phyloP scores from a whole-genome alignment of 2,797 vertebrate genomes.

The Cryptoprocta ferox region DNA sequence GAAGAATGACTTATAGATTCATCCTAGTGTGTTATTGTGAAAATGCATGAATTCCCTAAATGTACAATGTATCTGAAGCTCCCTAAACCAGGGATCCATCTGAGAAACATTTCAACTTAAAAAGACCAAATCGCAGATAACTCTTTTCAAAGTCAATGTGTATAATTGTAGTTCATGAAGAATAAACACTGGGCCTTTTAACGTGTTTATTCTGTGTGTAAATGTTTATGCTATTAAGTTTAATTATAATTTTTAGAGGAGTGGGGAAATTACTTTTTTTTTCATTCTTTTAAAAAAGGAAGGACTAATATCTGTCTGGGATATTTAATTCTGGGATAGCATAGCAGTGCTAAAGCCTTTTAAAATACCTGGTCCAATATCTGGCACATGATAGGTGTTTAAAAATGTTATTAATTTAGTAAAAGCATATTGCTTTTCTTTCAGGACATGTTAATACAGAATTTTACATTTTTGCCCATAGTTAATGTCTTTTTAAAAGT shows the following conservation, averaged over 20 bases:
- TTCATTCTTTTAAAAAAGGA: conserved; percentile 16
- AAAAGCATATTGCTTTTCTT: conserved; percentile 32
- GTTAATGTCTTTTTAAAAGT: conserved; percentile 21
- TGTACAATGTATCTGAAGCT: not conserved
- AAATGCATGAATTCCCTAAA: not conserved
- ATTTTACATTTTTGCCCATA: not conserved
- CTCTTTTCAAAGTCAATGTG: not conserved
- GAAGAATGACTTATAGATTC: not conserved
- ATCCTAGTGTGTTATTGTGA: not conserved
- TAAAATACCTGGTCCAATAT: not conserved
- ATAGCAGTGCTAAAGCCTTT: conserved; percentile 6
- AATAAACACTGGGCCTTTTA: conserved; percentile 16
- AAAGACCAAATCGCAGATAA: not conserved
- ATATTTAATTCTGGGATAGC: not conserved
- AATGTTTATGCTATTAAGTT: conserved; percentile 58
- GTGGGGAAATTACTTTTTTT: not conserved
- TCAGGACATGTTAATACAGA: not conserved
- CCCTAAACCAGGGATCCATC: not conserved
- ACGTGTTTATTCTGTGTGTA: conserved; percentile 22
- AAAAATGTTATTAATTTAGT: conserved; percentile 57
- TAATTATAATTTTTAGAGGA: conserved; percentile 45
- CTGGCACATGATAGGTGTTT: not conserved
- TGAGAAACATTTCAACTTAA: not conserved
- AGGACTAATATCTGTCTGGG: conserved; percentile 4
- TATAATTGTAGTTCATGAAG: not conserved